A percentile compares a stretch with the other conserved stretches of the same genome.
Evolutionary conservation across 35 echinoderm and acorn worm species (phyloP).

Genomic region (Ophioderma brevispina): DNA sequence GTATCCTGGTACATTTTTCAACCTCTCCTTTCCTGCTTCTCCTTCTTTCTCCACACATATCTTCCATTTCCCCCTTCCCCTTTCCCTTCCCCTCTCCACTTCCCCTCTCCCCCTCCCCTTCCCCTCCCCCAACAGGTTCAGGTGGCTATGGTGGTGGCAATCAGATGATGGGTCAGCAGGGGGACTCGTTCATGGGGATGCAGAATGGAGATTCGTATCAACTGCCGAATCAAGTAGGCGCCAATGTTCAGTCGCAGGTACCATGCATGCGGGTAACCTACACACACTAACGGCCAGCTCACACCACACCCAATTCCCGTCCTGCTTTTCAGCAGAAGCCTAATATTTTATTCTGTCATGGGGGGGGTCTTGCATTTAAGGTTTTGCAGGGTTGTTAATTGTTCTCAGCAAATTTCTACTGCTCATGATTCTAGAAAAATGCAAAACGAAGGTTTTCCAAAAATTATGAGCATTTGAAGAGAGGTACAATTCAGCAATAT

Average conservation of each 20-base stretch:
- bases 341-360: no score
- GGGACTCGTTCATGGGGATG: conserved; percentile 80
- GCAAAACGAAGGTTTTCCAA: no score
- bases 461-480: no score
- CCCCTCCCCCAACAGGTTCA: conserved; percentile 49
- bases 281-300: conserved; percentile 38
- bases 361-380: no score
- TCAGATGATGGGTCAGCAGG: conserved; percentile 64
- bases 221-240: conserved; percentile 88
- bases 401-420: no score
- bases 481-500: no score
- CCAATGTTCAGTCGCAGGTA: conserved; percentile 79
- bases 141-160: conserved; percentile 57
- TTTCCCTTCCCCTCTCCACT: background rate
- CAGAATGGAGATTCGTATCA: conserved; percentile 93
- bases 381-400: no score
- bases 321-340: no score
- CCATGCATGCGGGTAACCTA: conserved; percentile 18
- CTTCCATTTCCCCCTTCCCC: background rate
- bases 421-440: no score
- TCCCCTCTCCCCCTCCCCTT: background rate
- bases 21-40: background rate
- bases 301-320: no score
- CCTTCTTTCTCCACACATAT: background rate
- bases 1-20: background rate